phyloP scores from a whole-genome alignment of 2,888 invertebrate genomes.

The Drosophila anomelani region DNA sequence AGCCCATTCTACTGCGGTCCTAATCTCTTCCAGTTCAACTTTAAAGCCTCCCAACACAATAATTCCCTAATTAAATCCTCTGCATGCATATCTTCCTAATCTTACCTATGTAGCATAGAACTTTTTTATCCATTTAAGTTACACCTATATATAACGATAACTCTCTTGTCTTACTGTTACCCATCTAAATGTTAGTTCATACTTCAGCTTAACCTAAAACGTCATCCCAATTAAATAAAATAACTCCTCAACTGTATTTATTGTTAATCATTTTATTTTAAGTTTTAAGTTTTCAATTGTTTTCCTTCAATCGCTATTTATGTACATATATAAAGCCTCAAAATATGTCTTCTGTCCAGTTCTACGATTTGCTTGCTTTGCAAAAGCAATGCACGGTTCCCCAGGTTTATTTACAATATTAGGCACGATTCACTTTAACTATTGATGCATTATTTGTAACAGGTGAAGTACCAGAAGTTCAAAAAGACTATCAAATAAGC shows the following conservation, averaged over 20 bases:
- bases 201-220: conserved; percentile 28
- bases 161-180: conserved; percentile 1
- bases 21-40: conserved; percentile 36
- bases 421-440: conserved; percentile 15
- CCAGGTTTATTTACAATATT: conserved; percentile 4
- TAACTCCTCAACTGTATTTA: conserved; percentile 43
- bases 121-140: conserved; percentile 1
- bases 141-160: conserved; percentile 2
- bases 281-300: conserved; percentile 24
- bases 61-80: conserved; percentile 4
- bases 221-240: conserved; percentile 20
- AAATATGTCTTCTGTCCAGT: conserved; percentile 53
- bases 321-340: conserved; percentile 62
- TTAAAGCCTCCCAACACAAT: conserved; percentile 28
- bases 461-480: conserved; percentile 79
- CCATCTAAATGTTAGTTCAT: conserved; percentile 22
- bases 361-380: conserved; percentile 63
- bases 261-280: conserved; percentile 9
- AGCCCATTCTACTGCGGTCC: conserved; percentile 12
- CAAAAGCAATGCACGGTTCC: conserved; percentile 70
- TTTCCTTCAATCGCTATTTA: conserved; percentile 28
- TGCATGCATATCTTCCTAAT: conserved; percentile 19
- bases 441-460: conserved; percentile 49
- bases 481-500: conserved; percentile 85
- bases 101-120: conserved; percentile 3